Base-by-base conservation (phyloP, 1,140 invertebrate species). In the Papilio machaon region DNA sequence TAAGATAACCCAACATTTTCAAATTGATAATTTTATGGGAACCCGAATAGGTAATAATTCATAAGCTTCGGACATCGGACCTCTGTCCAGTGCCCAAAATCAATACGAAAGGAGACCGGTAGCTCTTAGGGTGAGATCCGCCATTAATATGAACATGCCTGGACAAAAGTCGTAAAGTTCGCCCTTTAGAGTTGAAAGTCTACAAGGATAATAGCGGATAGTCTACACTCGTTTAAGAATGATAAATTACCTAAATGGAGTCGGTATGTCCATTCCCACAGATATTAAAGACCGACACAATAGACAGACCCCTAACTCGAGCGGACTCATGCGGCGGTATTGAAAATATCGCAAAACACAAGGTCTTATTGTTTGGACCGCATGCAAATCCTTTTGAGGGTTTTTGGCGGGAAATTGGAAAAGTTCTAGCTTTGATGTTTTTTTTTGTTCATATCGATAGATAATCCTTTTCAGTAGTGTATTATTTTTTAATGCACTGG, bases 221-320 rank as follows among this genome's bases (percentile, higher is more conserved):
- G 84, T 88, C 85, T 87, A 81, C 80, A 89, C 90, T 91, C 84
- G 90, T 91, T 94, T 93, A 94, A 93, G 92, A 93, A 93, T 94
- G 93, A 94, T 94, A 93, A 94, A 94, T 94, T 92, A 89, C 91
- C 88, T 82, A 93, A 91, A 92, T 92, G 90, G 90, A 92, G 87
- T 90, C 91, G 93, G 93, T 89, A 93, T 93, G 93, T 94, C 91
- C 89, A 93, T 94, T 94, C 93, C 93, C 93, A 94, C 93, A 94
- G 92, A 94, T 94, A 94, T 94, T 94, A 94, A 92, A 94, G 88
- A 82, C 85, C 81, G 74, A 87, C 83, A 94, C 93, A 94, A 94
- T 89, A 80, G 85, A 85, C 52, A 82, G 84, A 87, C 89, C 91
- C 92, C 87, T 82, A 86, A 86, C 84, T 87, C 86, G 81, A 79